Evolutionary conservation across 2,888 invertebrate species (phyloP), one percentile per base, ranked within the genome.

Genomic region (Griposia aprilina): DNA sequence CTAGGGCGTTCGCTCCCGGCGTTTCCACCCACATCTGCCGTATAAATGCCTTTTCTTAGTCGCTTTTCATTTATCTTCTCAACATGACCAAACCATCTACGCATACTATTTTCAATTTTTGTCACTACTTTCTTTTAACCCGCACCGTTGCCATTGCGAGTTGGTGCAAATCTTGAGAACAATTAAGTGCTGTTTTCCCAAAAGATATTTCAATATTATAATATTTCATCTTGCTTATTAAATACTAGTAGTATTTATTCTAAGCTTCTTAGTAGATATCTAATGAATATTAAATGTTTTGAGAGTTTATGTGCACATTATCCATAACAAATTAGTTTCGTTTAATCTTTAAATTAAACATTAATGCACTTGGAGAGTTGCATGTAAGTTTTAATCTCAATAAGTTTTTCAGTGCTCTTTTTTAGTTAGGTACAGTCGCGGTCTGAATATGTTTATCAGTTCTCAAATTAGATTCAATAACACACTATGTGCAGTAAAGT

Each of bases 351-450:
- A 17, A 57, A 50, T 80, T 57, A 50, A 65, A 50, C 13, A 68
- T 76, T n/a, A 48, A 78, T 57, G 41, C 41, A n/a, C 59, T 79
- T 59, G 15, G n/a, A 79, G n/a, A 79, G 68, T 20, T 41, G 17
- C 50, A 68, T 68, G 7, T 30, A 41, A 74, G 6, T 59, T 77
- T 80, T n/a, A 69, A 36, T 67, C 13, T 15, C 8, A 41, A 41
- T 23, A 30, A 50, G 17, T 7, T n/a, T 15, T 48, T 76, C 5
- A 55, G 7, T 15, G 5, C 20, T 48, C 7, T 41, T 4, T 36
- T 41, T 41, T 41, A 41, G 41, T 41, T 5, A 41, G 41, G 36
- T 36, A 36, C 36, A 36, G 36, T 5, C 36, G 36, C 36, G 36
- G 36, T 36, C 36, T 36, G 5, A 36, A 36, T 3, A 36, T 36